Conservation (phyloP, 2,113 vertebrate species). For the Phycodurus eques region DNA sequence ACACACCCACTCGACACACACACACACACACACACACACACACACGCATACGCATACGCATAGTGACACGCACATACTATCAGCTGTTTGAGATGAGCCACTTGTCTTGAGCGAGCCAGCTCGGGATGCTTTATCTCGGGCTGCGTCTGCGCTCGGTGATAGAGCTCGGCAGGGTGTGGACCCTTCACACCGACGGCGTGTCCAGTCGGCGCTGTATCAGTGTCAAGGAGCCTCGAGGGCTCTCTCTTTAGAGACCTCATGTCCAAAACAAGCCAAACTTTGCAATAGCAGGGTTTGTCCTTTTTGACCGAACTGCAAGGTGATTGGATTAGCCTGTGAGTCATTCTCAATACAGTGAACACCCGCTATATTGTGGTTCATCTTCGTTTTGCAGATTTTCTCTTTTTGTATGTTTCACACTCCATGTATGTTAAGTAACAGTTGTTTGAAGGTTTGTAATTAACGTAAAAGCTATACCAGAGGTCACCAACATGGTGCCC, state of each 20-base stretch:
- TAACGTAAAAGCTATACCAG: no score
- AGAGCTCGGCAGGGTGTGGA: slow-evolving; percentile 45
- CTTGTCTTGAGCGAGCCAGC: slow-evolving; percentile 6
- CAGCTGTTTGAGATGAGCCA: slow-evolving; percentile 23
- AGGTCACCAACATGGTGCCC: no score
- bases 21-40: not conserved
- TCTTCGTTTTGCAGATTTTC: no score
- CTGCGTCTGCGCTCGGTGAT: slow-evolving; percentile 50
- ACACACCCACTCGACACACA: not conserved
- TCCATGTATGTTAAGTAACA: no score
- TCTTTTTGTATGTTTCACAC: no score
- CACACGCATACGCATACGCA: not conserved
- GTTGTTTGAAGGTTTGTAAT: no score
- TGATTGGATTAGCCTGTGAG: not conserved
- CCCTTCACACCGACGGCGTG: slow-evolving; percentile 13
- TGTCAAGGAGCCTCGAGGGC: not conserved
- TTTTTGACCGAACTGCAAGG: not conserved
- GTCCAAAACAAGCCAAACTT: not conserved
- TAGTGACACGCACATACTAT: not conserved
- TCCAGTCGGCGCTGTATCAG: not conserved
- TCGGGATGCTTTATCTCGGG: slow-evolving; percentile 43
- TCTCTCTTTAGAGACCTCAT: not conserved
- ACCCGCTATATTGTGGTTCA: not conserved
- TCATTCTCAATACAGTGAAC: not conserved
- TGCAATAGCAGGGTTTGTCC: not conserved